These are phyloP conservation scores for Calephelis perditalis DNA, from an alignment of 2,888 invertebrate genomes.

Conservation along the genomic window DNA sequence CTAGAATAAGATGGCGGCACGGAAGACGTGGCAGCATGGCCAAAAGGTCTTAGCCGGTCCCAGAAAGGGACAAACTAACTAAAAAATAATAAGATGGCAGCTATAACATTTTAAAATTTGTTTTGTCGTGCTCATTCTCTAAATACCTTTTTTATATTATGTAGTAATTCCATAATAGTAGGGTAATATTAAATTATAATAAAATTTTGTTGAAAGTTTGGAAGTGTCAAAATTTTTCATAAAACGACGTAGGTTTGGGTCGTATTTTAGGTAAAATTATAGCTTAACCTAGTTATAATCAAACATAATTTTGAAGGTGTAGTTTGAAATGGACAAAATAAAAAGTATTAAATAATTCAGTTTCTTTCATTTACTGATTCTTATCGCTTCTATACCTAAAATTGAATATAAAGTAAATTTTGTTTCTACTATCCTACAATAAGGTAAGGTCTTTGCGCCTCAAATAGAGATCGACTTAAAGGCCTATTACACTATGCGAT, in stretches of 20 bases:
- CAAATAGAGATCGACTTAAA: too few species aligned
- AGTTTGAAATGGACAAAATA: slow-evolving; percentile 75
- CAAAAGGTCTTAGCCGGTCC: too few species aligned
- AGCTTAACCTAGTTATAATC: slow-evolving; percentile 76
- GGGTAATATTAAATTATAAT: slow-evolving; percentile 49
- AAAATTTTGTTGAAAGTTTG: slow-evolving; percentile 54
- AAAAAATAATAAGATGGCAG: too few species aligned
- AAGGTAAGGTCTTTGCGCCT: too few species aligned
- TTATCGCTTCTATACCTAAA: too few species aligned
- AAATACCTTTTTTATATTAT: slow-evolving; percentile 34
- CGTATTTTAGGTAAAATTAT: slow-evolving; percentile 68
- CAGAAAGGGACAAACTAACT: too few species aligned
- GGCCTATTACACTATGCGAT: too few species aligned
- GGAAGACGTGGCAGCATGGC: too few species aligned
- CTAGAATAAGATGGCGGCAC: background rate
- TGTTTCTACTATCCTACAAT: too few species aligned
- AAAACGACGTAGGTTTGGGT: slow-evolving; percentile 53
- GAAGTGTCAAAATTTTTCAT: slow-evolving; percentile 70
- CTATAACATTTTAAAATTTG: background rate
- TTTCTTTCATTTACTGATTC: slow-evolving; percentile 25
- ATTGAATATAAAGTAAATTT: too few species aligned
- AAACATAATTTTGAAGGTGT: slow-evolving; percentile 75
- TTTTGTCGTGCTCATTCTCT: slow-evolving; percentile 8
- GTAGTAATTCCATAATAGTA: slow-evolving; percentile 63
- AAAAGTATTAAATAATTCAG: slow-evolving; percentile 56